Evolutionary conservation across 2,113 vertebrate genomes (phyloP), one percentile per base, ranked within the genome.

Genomic region (Nycticebus coucang): DNA sequence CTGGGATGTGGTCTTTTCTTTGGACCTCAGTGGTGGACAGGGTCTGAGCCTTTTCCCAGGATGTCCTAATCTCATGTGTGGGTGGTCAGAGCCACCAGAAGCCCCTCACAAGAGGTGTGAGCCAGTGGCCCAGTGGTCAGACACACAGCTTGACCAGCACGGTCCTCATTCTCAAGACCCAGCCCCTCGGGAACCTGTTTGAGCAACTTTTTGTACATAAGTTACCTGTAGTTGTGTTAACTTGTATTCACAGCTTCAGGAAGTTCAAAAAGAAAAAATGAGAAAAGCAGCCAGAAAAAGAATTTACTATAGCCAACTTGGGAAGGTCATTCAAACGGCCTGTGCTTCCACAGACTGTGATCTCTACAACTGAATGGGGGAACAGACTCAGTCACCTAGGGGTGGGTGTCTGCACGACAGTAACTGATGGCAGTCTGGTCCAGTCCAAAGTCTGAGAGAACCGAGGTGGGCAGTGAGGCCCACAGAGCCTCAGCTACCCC

Each of bases 251-350:
- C 53, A 77, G 28, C 50, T 21, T 62, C 4, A 0, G 10, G 64
- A 85, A 50, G 21, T 0, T 2, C 8, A 59, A 37, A 28, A 45
- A 14, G 0, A 0, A 33, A 33, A 53, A n/a, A 7, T 0, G 4
- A 50, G 85, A 17, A 19, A 66, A 33, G 62, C 24, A 75, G 12
- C 30, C 13, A 85, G 88, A 62, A 57, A 4, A 7, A 62, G 66
- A 37, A 15, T 45, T 57, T 19, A 50, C 7, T 2, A 1, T 2
- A 18, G 22, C 21, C 0, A 14, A 41, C 19, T 12, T 4, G 11
- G 11, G 22, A 35, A 24, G 33, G 0, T 2, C 2, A 11, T 30
- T 7, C 53, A 3, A 17, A n/a, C 0, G 2, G 35, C 8, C 19
- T 7, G 5, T 1, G 13, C 17, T 28, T 18, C 41, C 33, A 3